Base-by-base conservation (phyloP, 2,113 vertebrate species). In the Calypte anna region DNA sequence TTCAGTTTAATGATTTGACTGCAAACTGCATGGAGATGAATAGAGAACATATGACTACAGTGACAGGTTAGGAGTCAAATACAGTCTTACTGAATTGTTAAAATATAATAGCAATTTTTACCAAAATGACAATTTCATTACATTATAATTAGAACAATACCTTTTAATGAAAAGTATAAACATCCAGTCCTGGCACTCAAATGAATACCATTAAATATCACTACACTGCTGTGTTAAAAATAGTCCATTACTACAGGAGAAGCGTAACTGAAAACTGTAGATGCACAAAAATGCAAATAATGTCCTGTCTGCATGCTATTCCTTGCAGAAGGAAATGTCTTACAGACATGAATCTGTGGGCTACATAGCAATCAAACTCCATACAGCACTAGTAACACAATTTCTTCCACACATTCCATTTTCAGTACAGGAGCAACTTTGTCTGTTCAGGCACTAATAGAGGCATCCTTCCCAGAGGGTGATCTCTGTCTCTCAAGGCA, bases 1-100 rank as follows among this genome's bases (percentile, higher is more conserved):
- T 96, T 94, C 87, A 91, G 89, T 95, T 58, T 94, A 87, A 94
- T 85, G 15, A 59, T 90, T 94, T 92, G 66, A 21, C 53, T 88
- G 31, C 31, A 90, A 88, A 67, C 9, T 67, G 5, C 23, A 81
- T 59, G 13, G 2, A 7, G 33, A 55, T 90, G 63, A 87, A 84
- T 75, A 82, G 44, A 67, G 44, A 86, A 81, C 25, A 55, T 92
- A 81, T 92, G 46, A 57, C 62, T 92, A 54, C 64, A 94, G 12
- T 79, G 13, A 84, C 40, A 69, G 22, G 22, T 20, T 80, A 58
- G 64, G 27, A 79, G 12, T 89, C 82, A 81, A 90, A 75, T 50
- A 30, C 11, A 83, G 53, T 31, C 76, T 76, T 73, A 63, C 19
- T 58, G 36, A 54, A 70, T 55, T 54, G 10, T 92, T 94, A 89